Evolutionary conservation across 2,888 invertebrate species (phyloP), one percentile per base, ranked within the genome.

Genomic region (Syrista parreyssii): DNA sequence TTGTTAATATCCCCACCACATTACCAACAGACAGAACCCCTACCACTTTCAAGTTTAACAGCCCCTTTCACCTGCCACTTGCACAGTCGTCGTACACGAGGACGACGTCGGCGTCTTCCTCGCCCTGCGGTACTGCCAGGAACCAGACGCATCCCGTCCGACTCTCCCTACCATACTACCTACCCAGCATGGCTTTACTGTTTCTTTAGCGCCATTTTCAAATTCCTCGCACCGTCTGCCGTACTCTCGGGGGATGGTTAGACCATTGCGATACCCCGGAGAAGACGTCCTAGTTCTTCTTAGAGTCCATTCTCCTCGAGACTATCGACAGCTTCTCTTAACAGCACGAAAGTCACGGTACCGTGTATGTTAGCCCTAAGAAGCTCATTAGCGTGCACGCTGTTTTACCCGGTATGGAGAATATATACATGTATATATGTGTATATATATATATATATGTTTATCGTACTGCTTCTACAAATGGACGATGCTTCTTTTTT

Each of bases 1-100:
- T 55, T 55, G 55, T 55, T 55, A 55, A 55, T 55, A 79, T 79
- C 81, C 84, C 83, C 78, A 78, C 81, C 55, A 55, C 55, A 55
- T 55, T 55, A 9, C 55, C 23, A 23, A 15, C 23, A 23, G 9
- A 23, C 55, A 55, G 9, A 55, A 55, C 55, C 55, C 55, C 55
- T 55, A 55, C 55, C 55, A 55, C 55, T 55, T 55, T 55, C 2
- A 55, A 55, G 55, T 55, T 55, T 23, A 55, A 55, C 55, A 55
- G 55, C 55, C 55, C 55, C 55, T 55, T 55, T 55, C 55, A 55
- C 55, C 55, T 55, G 55, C 55, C 55, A 55, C 55, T 55, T 55
- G 55, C 55, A 23, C 55, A 23, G 23, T 55, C 55, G 55, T 55
- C 23, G 55, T 55, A 55, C 55, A 55, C 55, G 55, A 55, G 55